These are phyloP conservation scores for Ranitomeya variabilis DNA, from an alignment of 2,113 vertebrate genomes.

Conservation along the genomic window DNA sequence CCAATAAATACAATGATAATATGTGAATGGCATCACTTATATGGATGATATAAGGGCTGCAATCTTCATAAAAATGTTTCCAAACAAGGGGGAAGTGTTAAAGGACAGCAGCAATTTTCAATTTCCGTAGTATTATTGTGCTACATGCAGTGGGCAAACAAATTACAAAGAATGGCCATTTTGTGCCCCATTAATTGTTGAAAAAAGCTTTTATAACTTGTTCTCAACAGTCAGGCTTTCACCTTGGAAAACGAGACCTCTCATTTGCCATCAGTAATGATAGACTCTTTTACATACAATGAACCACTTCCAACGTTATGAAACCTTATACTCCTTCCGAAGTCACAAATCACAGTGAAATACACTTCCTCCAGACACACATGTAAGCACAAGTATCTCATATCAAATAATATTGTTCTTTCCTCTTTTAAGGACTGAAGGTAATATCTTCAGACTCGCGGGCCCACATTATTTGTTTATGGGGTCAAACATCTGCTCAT, in stretches of 20 bases:
- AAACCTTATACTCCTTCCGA: constrained; percentile 27
- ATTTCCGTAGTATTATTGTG: constrained; percentile 57
- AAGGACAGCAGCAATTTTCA: constrained; percentile 57
- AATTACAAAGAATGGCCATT: constrained; percentile 59
- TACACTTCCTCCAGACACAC: constrained; percentile 43
- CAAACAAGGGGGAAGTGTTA: constrained; percentile 56
- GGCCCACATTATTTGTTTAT: constrained; percentile 4
- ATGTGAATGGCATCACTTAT: constrained; percentile 48
- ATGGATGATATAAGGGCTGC: constrained; percentile 54
- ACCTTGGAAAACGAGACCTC: constrained; percentile 53
- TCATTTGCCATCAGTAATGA: constrained; percentile 52
- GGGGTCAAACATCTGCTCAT: constrained; percentile 12
- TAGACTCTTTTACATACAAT: constrained; percentile 50
- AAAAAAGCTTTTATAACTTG: constrained; percentile 58
- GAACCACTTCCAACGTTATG: constrained; percentile 39
- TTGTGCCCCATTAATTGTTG: constrained; percentile 59
- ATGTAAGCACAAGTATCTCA: constrained; percentile 53
- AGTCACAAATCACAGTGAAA: constrained; percentile 49
- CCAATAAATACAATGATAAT: constrained; percentile 54
- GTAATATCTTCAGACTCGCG: constrained; percentile 23
- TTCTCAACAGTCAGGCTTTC: constrained; percentile 55
- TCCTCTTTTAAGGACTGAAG: constrained; percentile 21
- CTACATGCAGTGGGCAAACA: constrained; percentile 58
- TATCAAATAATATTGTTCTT: constrained; percentile 46
- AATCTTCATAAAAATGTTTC: constrained; percentile 59